Base-by-base conservation (phyloP, 2,797 vertebrate species). In the Ficedula albicollis region DNA sequence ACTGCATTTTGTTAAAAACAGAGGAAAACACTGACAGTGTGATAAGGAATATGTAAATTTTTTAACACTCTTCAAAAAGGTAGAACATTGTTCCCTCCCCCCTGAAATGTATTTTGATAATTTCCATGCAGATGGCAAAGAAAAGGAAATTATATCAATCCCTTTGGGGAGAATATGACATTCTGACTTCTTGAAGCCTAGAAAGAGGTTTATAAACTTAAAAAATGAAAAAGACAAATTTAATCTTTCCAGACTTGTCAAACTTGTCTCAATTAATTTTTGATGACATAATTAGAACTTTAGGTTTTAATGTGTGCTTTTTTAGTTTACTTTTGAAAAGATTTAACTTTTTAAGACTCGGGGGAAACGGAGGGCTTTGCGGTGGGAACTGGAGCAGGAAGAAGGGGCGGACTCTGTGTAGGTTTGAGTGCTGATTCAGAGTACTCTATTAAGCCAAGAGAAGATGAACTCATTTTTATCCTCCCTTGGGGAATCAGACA, bases 401-500 rank as follows among this genome's bases (percentile, higher is more conserved):
- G 90, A 91, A 94, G 89, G 94, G 89, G 95, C 74, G 94, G 96
- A 90, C 93, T 90, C 76, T 94, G 75, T 72, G 90, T 96, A 95
- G 92, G 91, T 95, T 96, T 46, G 23, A 90, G 73, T 96, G 96
- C 94, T 97, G 97, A 97, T 96, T 97, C 96, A 97, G 95, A 97
- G 84, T 32, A 43, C 81, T 96, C 69, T 52, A 5, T 84, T 87
- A 96, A 96, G 96, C 96, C 96, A 96, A 95, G 79, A 95, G 84
- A 91, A 91, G 96, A 97, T 97, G 96, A 97, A 97, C 97, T 97
- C 93, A 96, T 97, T 96, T 97, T 96, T 94, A 92, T 94, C 85
- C 77, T 84, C 93, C 86, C 96, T 95, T 95, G 94, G 92, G 80
- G 86, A 97, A 81, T 95, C 74, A 83, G 77, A 70, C 83, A 93